These are phyloP conservation scores for Steromphala cineraria DNA, from an alignment of 2,888 invertebrate genomes.

Conservation along the genomic window DNA sequence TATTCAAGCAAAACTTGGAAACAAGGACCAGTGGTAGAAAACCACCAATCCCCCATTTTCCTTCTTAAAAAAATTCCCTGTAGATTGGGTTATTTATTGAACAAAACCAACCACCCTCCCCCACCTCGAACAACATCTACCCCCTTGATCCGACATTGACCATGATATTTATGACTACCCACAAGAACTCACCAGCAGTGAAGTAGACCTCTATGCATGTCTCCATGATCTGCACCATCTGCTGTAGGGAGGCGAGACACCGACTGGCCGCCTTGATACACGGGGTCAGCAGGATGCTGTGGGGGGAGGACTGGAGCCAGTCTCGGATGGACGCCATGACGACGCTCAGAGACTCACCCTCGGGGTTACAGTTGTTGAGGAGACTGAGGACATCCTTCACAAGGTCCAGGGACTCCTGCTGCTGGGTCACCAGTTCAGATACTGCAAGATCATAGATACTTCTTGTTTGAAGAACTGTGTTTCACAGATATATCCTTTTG, in stretches of 20 bases:
- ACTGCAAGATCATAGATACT: constrained; percentile 14
- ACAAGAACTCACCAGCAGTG: constrained; percentile 37
- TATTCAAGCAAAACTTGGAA: too few species aligned
- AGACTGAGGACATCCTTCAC: constrained; percentile 66
- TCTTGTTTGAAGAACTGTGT: too few species aligned
- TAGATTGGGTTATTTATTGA: too few species aligned
- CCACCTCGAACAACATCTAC: too few species aligned
- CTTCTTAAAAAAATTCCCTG: too few species aligned
- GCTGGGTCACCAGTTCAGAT: constrained; percentile 42
- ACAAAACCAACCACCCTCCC: too few species aligned
- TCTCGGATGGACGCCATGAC: constrained; percentile 61
- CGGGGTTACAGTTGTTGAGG: constrained; percentile 72
- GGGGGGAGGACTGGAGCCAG: constrained; percentile 70
- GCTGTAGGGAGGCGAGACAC: constrained; percentile 64
- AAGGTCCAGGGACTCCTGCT: constrained; percentile 65
- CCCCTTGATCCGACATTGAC: background rate
- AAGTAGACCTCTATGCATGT: constrained; percentile 69
- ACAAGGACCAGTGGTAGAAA: too few species aligned
- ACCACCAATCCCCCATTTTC: too few species aligned
- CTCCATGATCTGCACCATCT: constrained; percentile 69
- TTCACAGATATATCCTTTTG: too few species aligned
- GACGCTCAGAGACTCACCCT: constrained; percentile 48
- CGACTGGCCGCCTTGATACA: constrained; percentile 67
- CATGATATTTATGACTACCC: background rate
- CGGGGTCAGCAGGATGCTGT: constrained; percentile 68